Percentiles rank a stretch among this genome's conserved stretches.
Evolutionary conservation across 2,113 vertebrate species (phyloP).

Genomic region (Gambusia holbrooki): DNA sequence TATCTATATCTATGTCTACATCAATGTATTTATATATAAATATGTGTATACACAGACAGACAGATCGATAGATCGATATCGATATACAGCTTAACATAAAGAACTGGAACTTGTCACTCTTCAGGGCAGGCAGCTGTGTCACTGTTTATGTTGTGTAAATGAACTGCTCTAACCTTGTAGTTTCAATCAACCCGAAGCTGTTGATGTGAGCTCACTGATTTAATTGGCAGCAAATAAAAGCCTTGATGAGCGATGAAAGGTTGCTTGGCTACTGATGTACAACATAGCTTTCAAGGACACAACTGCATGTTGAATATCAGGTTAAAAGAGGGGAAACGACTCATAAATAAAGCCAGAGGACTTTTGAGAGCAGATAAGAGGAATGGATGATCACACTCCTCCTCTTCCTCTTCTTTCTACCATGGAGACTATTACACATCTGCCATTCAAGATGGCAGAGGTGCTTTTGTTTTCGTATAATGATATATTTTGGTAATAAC

Average conservation of each 20-base stretch:
- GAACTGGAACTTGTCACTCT: not conserved
- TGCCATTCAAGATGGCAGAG: not conserved
- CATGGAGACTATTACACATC: not conserved
- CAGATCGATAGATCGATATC: not conserved
- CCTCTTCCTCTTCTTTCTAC: not conserved
- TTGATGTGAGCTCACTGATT: slow-evolving; percentile 46
- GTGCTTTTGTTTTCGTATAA: slow-evolving; percentile 7
- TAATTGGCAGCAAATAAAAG: slow-evolving; percentile 88
- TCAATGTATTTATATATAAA: too few relatives aligned
- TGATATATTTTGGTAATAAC: not conserved
- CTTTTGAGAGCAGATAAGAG: slow-evolving; percentile 42
- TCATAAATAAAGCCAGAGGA: slow-evolving; percentile 40
- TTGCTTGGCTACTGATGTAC: slow-evolving; percentile 88
- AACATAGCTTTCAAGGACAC: slow-evolving; percentile 84
- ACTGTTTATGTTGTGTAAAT: slow-evolving; percentile 37
- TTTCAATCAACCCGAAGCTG: slow-evolving; percentile 32
- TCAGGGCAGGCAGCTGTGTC: not conserved
- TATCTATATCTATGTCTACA: too few relatives aligned
- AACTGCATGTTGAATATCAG: slow-evolving; percentile 85
- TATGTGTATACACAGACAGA: too few relatives aligned
- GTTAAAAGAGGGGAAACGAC: slow-evolving; percentile 50
- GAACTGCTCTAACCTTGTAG: slow-evolving; percentile 31
- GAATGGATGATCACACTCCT: slow-evolving; percentile 27
- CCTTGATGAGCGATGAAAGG: slow-evolving; percentile 88
- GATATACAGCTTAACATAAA: not conserved